phyloP scores from a whole-genome alignment of 2,797 vertebrate species.

The Thalassophryne amazonica region DNA sequence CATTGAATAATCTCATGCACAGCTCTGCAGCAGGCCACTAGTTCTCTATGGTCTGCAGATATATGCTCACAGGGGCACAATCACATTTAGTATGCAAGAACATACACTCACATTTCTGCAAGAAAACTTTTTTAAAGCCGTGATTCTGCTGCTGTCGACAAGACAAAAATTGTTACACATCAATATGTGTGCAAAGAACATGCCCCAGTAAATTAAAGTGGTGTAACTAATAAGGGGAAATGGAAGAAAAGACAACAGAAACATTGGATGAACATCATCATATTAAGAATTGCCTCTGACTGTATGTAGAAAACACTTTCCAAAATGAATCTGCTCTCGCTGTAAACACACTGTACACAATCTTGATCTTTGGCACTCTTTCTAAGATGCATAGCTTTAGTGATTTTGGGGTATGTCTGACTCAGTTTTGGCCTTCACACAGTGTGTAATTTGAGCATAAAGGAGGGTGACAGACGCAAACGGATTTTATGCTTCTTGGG shows the following conservation, averaged over 20 bases:
- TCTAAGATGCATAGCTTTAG: too few species aligned
- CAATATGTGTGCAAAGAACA: slow-evolving; percentile 18
- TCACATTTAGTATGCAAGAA: slow-evolving; percentile 1
- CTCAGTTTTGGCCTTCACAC: too few species aligned
- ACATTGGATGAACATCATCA: background rate
- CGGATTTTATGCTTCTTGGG: too few species aligned
- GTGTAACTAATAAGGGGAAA: slow-evolving; percentile 17
- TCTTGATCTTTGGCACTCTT: too few species aligned
- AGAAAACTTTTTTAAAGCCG: background rate
- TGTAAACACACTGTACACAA: too few species aligned
- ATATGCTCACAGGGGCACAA: background rate
- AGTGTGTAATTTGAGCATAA: too few species aligned
- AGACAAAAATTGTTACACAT: background rate
- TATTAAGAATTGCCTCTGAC: too few species aligned
- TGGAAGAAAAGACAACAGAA: slow-evolving; percentile 1
- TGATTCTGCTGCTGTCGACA: background rate
- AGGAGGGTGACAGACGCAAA: too few species aligned
- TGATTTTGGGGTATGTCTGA: too few species aligned
- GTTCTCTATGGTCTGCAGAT: slow-evolving; percentile 2
- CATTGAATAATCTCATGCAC: slow-evolving; percentile 37
- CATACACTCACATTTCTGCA: background rate
- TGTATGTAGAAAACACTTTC: background rate
- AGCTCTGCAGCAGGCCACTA: slow-evolving; percentile 13
- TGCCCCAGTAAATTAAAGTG: slow-evolving; percentile 41
- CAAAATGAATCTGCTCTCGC: too few species aligned